A percentile compares a stretch with the other conserved stretches of the same genome.
phyloP scores from a whole-genome alignment of 2,113 vertebrate species.

The Neofelis nebulosa region DNA sequence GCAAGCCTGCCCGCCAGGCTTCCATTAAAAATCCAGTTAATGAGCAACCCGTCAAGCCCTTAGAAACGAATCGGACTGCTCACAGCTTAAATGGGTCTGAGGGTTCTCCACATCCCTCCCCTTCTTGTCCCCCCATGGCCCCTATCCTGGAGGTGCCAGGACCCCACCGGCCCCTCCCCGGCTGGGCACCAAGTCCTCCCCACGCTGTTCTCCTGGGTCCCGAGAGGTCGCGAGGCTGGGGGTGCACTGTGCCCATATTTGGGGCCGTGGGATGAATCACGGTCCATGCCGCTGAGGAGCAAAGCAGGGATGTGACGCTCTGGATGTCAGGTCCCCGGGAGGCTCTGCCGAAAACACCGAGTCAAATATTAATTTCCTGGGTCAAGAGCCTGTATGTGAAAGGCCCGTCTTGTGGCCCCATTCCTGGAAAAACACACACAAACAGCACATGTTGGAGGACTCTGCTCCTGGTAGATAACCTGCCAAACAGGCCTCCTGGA shows the following conservation, averaged over 20 bases:
- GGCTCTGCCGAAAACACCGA: accelerated
- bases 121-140: accelerated
- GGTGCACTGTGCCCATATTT: accelerated
- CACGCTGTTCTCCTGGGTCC: accelerated
- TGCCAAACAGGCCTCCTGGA: accelerated
- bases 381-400: not conserved
- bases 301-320: not conserved
- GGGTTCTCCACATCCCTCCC: not conserved
- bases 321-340: accelerated
- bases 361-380: not conserved
- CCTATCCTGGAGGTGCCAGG: not conserved
- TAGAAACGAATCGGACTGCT: not conserved
- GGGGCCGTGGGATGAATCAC: accelerated
- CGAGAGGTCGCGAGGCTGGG: not conserved
- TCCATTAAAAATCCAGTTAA: slow-evolving; percentile 30
- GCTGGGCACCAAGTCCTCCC: not conserved
- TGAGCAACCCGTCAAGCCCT: not conserved
- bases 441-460: accelerated
- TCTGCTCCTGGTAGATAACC: not conserved
- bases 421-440: accelerated
- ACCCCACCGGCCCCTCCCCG: not conserved
- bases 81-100: not conserved
- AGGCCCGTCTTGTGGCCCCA: accelerated
- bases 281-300: accelerated
- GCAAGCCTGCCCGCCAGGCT: not conserved